Evolutionary conservation across 2,888 invertebrate genomes (phyloP), one percentile per base, ranked within the genome.

Genomic region (Pristionchus maxplancki): DNA sequence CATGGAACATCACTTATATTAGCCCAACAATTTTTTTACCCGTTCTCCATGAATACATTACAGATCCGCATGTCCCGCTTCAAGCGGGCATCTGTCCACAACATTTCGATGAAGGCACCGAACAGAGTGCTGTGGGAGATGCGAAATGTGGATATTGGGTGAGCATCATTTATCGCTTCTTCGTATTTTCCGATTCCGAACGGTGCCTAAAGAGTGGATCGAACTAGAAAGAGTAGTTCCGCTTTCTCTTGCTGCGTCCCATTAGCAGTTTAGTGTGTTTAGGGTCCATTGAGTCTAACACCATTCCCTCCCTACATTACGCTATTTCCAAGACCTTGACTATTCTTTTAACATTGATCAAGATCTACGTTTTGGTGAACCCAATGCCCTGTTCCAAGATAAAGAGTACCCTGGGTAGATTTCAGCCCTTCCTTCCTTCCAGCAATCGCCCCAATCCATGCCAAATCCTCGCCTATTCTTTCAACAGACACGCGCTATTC

Each of bases 141-240:
- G 92, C 83, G 90, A 44, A 91, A 93, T 67, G 81, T 93, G 58
- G 91, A 93, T 85, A 90, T 92, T n/a, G 92, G 92, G 91, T 92
- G 74, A 44, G 74, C 37, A 0, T 37, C 28, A 24, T 31, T 58
- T 40, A n/a, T 78, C 3, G 24, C 15, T 67, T 13, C 31, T 34
- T 13, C 34, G 0, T 67, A 50, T 28, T 83, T 58, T 6, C 8
- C 24, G 17, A 50, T 83, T 58, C 24, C 58, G 58, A 58, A 24
- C 11, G 8, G 44, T 44, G 8, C 11, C 44, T 9, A 9, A 44
- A 44, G 11, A 44, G 11, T 9, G 44, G 44, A 44, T 44, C 11
- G n/a, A n/a, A n/a, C n/a, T n/a, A n/a, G n/a, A n/a, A n/a, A 44
- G 11, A 44, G 44, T 44, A 44, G 44, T 44, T 44, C 44, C 44